These are phyloP conservation scores for Salminus brasiliensis DNA, from an alignment of 2,113 vertebrate species.

Conservation along the genomic window DNA sequence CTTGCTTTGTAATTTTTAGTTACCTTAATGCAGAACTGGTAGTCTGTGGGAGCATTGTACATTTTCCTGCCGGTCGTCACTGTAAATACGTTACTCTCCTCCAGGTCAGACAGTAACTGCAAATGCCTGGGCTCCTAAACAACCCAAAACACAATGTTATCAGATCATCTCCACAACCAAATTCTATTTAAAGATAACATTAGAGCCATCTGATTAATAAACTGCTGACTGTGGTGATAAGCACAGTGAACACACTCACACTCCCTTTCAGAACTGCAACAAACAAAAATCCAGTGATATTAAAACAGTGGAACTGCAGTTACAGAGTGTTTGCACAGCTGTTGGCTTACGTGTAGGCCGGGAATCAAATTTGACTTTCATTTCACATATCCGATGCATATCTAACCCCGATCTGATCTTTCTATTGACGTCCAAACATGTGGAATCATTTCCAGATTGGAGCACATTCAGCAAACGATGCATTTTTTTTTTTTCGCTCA, in stretches of 20 bases:
- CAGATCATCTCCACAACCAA: neutral
- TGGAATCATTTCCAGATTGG: neutral
- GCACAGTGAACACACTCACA: neutral
- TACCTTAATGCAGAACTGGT: conserved; percentile 96
- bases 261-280: too few species aligned
- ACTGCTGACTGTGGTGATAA: neutral
- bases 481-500: neutral
- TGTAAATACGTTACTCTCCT: conserved; percentile 91
- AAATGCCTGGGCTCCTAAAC: conserved; percentile 93
- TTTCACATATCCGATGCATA: conserved; percentile 2
- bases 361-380: neutral
- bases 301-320: neutral
- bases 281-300: neutral
- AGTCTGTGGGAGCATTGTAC: conserved; percentile 90
- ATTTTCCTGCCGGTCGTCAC: conserved; percentile 88
- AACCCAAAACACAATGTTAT: neutral
- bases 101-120: conserved; percentile 91
- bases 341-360: neutral
- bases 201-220: neutral
- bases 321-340: neutral
- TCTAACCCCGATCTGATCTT: conserved; percentile 8
- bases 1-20: too few species aligned
- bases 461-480: neutral
- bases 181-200: neutral
- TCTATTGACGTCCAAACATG: neutral